Base-by-base conservation (phyloP, 1,140 invertebrate species). In the Drosophila mauritiana region DNA sequence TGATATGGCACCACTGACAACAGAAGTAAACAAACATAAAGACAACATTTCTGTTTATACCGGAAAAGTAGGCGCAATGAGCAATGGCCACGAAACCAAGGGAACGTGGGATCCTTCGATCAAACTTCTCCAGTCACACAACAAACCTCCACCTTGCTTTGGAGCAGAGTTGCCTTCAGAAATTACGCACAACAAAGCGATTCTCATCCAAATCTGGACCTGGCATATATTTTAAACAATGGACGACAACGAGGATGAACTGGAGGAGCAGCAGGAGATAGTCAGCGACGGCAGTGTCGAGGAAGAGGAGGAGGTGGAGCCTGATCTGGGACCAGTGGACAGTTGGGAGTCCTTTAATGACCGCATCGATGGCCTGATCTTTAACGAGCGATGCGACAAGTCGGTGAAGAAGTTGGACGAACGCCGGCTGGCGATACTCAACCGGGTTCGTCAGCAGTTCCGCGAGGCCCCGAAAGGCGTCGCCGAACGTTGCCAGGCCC, bases 261-360 rank as follows among this genome's bases (percentile, higher is more conserved):
- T 42, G 0, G 83, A 89, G 5, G 58, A 70, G 17, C 69, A 73
- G 12, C 61, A 67, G 12, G 68, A 61, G 6, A 46, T 12, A 22
- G 67, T 52, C 22, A 31, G 15, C 12, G 68, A 67, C 11, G 39
- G 7, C 15, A 78, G 40, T 8, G 51, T 37, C 36, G 36, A 31
- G 13, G 76, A 80, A 25, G 48, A 48, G 25, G 63, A 62, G n/a
- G 79, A 70, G 7, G n/a, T 1, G 0, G 79, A 76, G 22, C 8
- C 15, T 1, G 62, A 43, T 0, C 25, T 37, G 2, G 37, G 52
- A 1, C 57, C 58, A 0, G n/a, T 64, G 11, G 84, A 78, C 42
- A 84, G 73, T 37, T 89, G 84, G 84, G 61, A 70, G 22, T 78
- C 84, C 8, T 89, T 89, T 31, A 75, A 90, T 11, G 73, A 73